Conservation (phyloP, 2,797 vertebrate species). For the Petrocephalus sullivani region DNA sequence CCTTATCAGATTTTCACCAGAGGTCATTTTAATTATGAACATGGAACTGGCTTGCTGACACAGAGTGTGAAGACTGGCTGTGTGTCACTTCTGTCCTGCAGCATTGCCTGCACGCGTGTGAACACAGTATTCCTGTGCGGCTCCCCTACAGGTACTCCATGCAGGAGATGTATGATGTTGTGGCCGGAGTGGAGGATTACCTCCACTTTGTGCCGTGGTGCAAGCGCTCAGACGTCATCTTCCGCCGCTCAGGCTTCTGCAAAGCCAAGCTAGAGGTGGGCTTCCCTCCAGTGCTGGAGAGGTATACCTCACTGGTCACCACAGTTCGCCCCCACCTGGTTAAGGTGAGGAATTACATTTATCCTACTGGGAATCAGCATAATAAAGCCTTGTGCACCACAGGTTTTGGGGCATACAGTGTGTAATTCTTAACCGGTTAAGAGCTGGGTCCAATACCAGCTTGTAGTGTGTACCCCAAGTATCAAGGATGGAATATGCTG, state of each 20-base stretch:
- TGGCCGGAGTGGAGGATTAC: slow-evolving; percentile 86
- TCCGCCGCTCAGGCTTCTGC: slow-evolving; percentile 79
- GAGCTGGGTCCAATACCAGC: not conserved
- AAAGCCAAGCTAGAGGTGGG: slow-evolving; percentile 85
- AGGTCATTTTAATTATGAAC: not conserved
- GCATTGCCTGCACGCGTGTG: not conserved
- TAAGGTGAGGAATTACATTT: slow-evolving; percentile 66
- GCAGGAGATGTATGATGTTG: slow-evolving; percentile 93
- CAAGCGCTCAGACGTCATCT: slow-evolving; percentile 84
- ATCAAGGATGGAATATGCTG: not conserved
- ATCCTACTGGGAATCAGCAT: not conserved
- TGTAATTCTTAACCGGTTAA: not conserved
- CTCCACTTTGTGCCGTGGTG: slow-evolving; percentile 92
- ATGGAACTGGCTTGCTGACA: not conserved
- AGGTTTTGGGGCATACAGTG: not conserved
- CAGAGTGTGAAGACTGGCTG: too few species aligned
- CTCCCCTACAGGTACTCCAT: slow-evolving; percentile 77
- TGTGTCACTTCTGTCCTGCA: too few species aligned
- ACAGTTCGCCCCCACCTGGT: slow-evolving; percentile 89
- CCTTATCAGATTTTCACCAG: not conserved
- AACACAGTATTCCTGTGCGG: not conserved
- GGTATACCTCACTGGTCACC: slow-evolving; percentile 82
- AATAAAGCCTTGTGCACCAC: not conserved
- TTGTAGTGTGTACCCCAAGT: not conserved
- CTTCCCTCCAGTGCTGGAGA: slow-evolving; percentile 84